Evolutionary conservation across 2,797 vertebrate genomes (phyloP).

Genomic region (Cyprinodon diabolis): DNA sequence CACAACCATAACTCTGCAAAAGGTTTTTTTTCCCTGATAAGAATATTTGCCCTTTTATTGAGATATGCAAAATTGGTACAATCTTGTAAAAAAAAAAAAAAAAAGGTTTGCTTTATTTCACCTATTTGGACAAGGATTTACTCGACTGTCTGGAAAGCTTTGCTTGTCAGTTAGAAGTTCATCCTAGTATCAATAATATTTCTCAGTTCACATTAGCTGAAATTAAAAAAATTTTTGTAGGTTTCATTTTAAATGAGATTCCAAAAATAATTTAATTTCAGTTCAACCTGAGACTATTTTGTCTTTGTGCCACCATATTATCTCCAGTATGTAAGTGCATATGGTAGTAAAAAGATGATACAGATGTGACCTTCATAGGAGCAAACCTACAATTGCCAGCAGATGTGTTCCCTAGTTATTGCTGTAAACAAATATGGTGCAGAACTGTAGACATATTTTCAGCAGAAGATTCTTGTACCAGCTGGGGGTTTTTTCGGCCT

Average conservation of each 20-base stretch:
- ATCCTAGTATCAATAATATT: background rate
- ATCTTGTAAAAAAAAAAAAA: background rate
- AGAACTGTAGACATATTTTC: conserved; percentile 3
- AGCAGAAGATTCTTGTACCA: conserved; percentile 5
- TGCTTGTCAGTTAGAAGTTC: background rate
- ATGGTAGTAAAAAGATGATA: background rate
- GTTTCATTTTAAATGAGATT: background rate
- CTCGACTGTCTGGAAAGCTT: background rate
- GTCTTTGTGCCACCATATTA: background rate
- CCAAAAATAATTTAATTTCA: no score
- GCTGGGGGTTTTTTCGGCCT: conserved; percentile 8
- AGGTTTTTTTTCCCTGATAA: no score
- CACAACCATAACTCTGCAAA: background rate
- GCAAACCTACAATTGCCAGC: background rate
- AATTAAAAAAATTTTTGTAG: background rate
- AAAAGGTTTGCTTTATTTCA: background rate
- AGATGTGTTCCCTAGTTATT: background rate
- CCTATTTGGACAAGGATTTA: background rate
- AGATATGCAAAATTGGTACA: background rate
- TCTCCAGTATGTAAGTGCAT: background rate
- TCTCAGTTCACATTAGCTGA: background rate
- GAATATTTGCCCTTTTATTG: no score
- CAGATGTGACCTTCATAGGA: background rate
- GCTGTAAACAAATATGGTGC: background rate
- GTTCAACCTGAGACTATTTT: no score